Evolutionary conservation across 2,797 vertebrate species (phyloP), one percentile per base, ranked within the genome.

Genomic region (Rhyacichthys aspro): DNA sequence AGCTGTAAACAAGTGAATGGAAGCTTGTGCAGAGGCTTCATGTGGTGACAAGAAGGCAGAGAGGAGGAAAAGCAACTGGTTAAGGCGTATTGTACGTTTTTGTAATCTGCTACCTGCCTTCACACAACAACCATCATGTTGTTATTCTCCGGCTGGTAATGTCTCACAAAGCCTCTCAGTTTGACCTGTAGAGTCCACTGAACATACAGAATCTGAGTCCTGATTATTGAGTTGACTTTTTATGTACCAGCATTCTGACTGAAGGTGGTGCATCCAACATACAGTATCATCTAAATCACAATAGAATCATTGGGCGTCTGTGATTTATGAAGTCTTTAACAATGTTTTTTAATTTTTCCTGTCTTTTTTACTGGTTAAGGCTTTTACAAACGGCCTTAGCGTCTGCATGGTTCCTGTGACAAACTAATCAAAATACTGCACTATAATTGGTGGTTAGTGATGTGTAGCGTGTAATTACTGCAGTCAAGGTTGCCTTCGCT

Each of bases 391-490:
- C 47, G 15, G 78, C 61, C 56, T 70, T 56, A 53, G 67, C 66
- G 76, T 32, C 48, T 70, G 65, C n/a, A n/a, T n/a, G n/a, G 76
- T 86, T 66, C 37, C 32, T 32, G 66, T 76, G 68, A 75, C 79
- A 83, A 76, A 67, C 58, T 86, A 79, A 81, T 89, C 78, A 78
- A 78, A 87, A 77, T 71, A 83, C 70, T 79, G 71, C 62, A 62
- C 70, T 56, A 66, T 86, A 88, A 90, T 89, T 83, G 78, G 68
- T 45, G 76, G 78, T 74, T 85, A 79, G 76, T 78, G 75, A 67
- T 82, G 81, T 83, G 81, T 58, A 76, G 76, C 82, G 77, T 77
- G 52, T 86, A 87, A 88, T 87, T 89, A 87, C 69, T 55, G 65
- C 59, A 69, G 75, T 78, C 74, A 79, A 80, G 67, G 76, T 78